phyloP scores from a whole-genome alignment of 2,888 invertebrate species.

The Raillietiella orientalis region DNA sequence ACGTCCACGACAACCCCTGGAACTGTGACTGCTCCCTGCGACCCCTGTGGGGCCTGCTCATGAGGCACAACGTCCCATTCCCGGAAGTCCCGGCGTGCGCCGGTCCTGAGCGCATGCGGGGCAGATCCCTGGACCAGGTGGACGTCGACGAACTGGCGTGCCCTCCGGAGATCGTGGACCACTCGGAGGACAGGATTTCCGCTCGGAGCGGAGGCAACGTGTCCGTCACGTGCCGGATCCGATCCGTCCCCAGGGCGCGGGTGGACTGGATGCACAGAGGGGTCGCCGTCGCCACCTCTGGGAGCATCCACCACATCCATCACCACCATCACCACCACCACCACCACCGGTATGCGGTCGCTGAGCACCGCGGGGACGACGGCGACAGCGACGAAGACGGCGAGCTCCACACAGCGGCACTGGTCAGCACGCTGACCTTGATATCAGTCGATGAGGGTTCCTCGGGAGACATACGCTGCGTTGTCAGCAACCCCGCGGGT shows the following conservation, averaged over 20 bases:
- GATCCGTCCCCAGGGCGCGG: slow-evolving; percentile 41
- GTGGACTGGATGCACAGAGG: slow-evolving; percentile 28
- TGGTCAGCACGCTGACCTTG: slow-evolving; percentile 32
- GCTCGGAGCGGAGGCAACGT: slow-evolving; percentile 28
- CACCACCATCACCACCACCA: neutral
- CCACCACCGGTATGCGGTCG: slow-evolving; percentile 22
- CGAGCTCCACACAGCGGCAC: neutral
- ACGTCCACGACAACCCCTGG: slow-evolving; percentile 61
- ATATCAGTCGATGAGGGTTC: slow-evolving; percentile 40
- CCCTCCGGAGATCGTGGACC: slow-evolving; percentile 17
- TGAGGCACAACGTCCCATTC: slow-evolving; percentile 35
- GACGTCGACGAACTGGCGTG: slow-evolving; percentile 40
- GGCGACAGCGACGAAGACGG: slow-evolving; percentile 28
- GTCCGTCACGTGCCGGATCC: slow-evolving; percentile 43
- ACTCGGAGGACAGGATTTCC: neutral
- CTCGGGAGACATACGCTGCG: slow-evolving; percentile 54
- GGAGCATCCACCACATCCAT: slow-evolving; percentile 22
- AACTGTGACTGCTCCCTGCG: slow-evolving; percentile 50
- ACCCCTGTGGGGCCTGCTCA: slow-evolving; percentile 41
- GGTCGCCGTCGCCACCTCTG: neutral
- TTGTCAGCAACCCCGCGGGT: slow-evolving; percentile 57
- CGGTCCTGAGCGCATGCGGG: slow-evolving; percentile 23
- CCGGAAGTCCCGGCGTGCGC: slow-evolving; percentile 33
- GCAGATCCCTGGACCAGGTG: neutral
- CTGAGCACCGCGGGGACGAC: slow-evolving; percentile 25